A percentile compares a stretch with the other conserved stretches of the same genome.
Evolutionary conservation across 2,888 invertebrate genomes (phyloP).

Genomic region (Idaea straminata): DNA sequence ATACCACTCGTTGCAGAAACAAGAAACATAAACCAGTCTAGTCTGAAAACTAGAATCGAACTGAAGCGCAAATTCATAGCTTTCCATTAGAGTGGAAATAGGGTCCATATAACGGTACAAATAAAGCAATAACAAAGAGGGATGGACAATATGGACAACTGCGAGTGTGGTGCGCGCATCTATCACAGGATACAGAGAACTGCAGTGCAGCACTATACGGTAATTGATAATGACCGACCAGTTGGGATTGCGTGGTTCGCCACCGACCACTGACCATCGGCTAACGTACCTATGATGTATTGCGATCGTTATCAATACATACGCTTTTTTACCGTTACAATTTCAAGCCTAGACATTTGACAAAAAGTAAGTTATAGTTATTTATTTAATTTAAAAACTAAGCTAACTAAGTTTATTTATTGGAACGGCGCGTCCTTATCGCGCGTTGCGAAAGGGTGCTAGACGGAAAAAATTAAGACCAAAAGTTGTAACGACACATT

Average conservation of each 20-base stretch:
- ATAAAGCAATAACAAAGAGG: conserved; percentile 45
- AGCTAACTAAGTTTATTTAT: too few species aligned
- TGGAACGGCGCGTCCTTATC: too few species aligned
- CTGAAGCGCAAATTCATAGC: neutral
- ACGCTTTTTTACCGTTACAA: too few species aligned
- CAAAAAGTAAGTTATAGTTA: too few species aligned
- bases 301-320: neutral
- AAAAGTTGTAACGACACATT: too few species aligned
- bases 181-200: conserved; percentile 26
- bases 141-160: conserved; percentile 32
- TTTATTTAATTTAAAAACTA: too few species aligned
- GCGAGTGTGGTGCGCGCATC: conserved; percentile 37
- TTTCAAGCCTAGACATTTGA: too few species aligned
- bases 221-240: conserved; percentile 37
- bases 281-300: neutral
- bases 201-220: conserved; percentile 20
- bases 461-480: too few species aligned
- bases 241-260: neutral
- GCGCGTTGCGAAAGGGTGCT: too few species aligned
- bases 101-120: conserved; percentile 26
- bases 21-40: neutral
- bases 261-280: neutral
- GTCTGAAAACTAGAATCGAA: neutral
- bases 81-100: conserved; percentile 16
- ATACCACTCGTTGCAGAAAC: neutral